These are phyloP conservation scores for Forbesichthys papilliferus DNA, from an alignment of 2,113 vertebrate genomes.

Conservation along the genomic window DNA sequence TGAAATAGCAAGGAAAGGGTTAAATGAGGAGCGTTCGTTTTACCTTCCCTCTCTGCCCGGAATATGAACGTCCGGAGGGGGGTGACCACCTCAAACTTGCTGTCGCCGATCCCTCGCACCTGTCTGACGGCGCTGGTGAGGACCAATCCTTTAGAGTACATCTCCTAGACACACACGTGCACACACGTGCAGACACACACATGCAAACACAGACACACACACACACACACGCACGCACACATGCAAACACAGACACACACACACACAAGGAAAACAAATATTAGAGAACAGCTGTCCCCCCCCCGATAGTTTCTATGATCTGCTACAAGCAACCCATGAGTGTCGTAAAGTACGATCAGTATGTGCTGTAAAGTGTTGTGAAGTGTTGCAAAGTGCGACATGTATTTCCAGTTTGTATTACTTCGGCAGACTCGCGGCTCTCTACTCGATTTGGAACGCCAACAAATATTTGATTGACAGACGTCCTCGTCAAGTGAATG, in stretches of 20 bases:
- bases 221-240: too few relatives aligned
- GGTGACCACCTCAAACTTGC: constrained; percentile 93
- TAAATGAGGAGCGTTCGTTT: constrained; percentile 12
- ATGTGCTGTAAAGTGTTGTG: constrained; percentile 10
- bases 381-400: too few relatives aligned
- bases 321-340: constrained; percentile 2
- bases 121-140: constrained; percentile 83
- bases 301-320: constrained; percentile 20
- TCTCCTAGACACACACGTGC: constrained; percentile 77
- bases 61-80: constrained; percentile 90
- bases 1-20: background rate
- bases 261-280: background rate
- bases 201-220: too few relatives aligned
- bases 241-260: too few relatives aligned
- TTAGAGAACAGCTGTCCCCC: too few relatives aligned
- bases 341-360: background rate
- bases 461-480: background rate
- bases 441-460: constrained; percentile 7
- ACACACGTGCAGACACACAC: constrained; percentile 13
- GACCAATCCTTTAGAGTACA: constrained; percentile 96
- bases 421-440: too few relatives aligned
- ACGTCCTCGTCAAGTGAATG: too few relatives aligned
- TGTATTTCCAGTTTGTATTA: too few relatives aligned
- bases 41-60: constrained; percentile 93
- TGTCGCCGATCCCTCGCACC: constrained; percentile 85